A percentile compares a stretch with the other conserved stretches of the same genome.
Evolutionary conservation across 2,113 vertebrate species (phyloP).

Genomic region (Siphamia tubifer): DNA sequence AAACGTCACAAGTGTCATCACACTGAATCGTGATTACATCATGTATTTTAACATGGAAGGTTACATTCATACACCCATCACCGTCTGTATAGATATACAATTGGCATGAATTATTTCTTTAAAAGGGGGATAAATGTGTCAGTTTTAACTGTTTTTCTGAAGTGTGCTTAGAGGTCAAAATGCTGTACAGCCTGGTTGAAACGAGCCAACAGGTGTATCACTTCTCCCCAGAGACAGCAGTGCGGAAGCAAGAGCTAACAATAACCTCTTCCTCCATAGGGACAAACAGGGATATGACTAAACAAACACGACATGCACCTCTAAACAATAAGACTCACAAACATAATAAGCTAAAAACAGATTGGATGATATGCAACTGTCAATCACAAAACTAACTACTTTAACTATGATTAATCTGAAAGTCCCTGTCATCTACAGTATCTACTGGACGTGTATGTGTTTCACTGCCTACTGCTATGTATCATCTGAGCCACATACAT

Average conservation of each 20-base stretch:
- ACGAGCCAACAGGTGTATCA: conserved; percentile 1
- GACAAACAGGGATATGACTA: conserved; percentile 16
- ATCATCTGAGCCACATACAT: not conserved
- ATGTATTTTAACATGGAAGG: too few species aligned
- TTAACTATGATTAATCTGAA: not conserved
- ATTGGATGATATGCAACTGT: not conserved
- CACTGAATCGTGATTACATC: too few species aligned
- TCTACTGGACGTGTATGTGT: not conserved
- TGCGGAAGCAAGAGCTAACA: conserved; percentile 40
- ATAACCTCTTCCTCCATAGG: conserved; percentile 46
- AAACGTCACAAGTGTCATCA: too few species aligned
- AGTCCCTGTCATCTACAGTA: not conserved
- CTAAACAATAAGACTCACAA: conserved; percentile 12
- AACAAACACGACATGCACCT: not conserved
- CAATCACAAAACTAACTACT: not conserved
- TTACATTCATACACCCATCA: too few species aligned
- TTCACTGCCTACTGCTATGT: not conserved
- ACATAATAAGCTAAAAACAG: conserved; percentile 4
- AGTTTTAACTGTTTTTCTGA: not conserved
- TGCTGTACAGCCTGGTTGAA: not conserved
- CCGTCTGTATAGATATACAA: too few species aligned
- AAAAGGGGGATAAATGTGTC: too few species aligned
- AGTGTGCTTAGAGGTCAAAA: not conserved
- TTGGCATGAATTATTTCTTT: too few species aligned
- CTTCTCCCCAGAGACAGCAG: not conserved